Conservation (phyloP, 2,888 invertebrate genomes). For the Smittia sp. region DNA sequence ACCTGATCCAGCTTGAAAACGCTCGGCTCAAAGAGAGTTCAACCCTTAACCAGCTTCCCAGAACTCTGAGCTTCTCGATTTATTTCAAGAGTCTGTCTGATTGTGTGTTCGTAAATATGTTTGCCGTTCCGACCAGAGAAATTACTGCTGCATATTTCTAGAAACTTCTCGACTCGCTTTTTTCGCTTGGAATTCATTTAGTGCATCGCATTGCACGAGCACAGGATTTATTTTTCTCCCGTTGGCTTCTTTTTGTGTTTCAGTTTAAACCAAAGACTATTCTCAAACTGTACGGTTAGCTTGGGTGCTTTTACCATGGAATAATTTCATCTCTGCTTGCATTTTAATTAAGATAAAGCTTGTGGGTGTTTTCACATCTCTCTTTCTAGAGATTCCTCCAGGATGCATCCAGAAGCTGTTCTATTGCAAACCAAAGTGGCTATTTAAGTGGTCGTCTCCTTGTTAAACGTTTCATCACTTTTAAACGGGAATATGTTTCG, state of each 20-base stretch:
- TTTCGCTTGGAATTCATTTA: conserved; percentile 7
- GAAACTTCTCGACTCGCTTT: neutral
- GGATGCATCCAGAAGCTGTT: too few relatives aligned
- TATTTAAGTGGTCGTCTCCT: too few relatives aligned
- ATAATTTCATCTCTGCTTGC: conserved; percentile 27
- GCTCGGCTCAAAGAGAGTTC: too few relatives aligned
- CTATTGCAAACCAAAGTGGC: too few relatives aligned
- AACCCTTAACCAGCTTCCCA: too few relatives aligned
- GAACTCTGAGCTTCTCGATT: too few relatives aligned
- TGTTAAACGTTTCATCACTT: too few relatives aligned
- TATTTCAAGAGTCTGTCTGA: too few relatives aligned
- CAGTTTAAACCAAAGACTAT: neutral
- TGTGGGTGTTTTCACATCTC: neutral
- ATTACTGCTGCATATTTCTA: neutral
- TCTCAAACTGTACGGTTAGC: neutral
- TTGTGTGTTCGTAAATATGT: neutral
- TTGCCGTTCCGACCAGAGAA: neutral
- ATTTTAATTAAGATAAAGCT: conserved; percentile 39
- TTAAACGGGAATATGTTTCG: too few relatives aligned
- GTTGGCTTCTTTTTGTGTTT: neutral
- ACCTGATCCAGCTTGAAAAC: too few relatives aligned
- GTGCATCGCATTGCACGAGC: neutral
- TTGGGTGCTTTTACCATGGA: conserved; percentile 18
- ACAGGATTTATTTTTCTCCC: neutral
- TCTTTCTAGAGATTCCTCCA: too few relatives aligned